phyloP scores from a whole-genome alignment of 2,113 vertebrate genomes.

The Plecotus auritus region DNA sequence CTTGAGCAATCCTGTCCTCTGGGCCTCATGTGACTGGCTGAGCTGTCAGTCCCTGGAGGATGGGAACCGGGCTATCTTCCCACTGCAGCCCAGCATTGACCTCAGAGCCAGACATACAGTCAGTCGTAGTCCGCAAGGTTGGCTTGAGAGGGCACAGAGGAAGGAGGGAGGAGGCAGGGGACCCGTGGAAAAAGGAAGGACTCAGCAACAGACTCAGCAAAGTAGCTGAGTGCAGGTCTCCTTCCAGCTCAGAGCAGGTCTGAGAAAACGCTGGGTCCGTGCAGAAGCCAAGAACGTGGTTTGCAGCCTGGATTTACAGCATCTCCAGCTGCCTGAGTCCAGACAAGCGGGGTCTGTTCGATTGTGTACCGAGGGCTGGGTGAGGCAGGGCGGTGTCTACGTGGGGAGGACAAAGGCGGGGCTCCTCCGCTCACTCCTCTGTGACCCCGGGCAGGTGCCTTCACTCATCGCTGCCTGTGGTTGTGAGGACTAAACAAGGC shows the following conservation, averaged over 20 bases:
- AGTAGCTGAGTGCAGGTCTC: not conserved
- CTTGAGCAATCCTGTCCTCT: not conserved
- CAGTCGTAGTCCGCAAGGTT: not conserved
- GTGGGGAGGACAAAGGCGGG: not conserved
- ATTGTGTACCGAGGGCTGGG: constrained; percentile 57
- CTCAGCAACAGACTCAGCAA: not conserved
- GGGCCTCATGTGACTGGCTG: not conserved
- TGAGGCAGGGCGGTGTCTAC: not conserved
- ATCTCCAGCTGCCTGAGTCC: constrained; percentile 29
- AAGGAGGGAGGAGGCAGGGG: fast-evolving
- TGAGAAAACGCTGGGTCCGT: not conserved
- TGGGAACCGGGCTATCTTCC: not conserved
- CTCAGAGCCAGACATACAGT: not conserved
- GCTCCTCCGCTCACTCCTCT: not conserved
- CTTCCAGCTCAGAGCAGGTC: not conserved
- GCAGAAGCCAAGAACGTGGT: not conserved
- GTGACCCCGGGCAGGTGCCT: not conserved
- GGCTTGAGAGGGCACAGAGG: not conserved
- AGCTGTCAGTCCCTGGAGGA: not conserved
- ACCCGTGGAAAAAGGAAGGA: not conserved
- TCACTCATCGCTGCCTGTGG: not conserved
- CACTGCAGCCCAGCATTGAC: not conserved
- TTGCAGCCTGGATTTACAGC: not conserved
- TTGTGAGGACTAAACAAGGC: not conserved
- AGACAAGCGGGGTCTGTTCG: constrained; percentile 48